Base-by-base conservation (phyloP, 2,797 vertebrate species). In the Eulemur albifrons region DNA sequence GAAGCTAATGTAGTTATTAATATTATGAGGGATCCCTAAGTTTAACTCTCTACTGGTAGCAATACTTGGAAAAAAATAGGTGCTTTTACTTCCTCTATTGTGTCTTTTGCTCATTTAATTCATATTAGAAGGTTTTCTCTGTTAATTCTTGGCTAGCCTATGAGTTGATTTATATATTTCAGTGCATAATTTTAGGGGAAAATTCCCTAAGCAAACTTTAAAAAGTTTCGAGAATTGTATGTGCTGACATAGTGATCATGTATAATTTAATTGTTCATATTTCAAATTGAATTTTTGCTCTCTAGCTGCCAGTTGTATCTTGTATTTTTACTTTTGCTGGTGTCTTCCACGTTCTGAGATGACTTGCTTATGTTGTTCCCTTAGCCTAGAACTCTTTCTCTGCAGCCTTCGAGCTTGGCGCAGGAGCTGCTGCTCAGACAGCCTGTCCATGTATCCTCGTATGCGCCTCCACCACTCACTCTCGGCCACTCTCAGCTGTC, bases 81-180 rank as follows among this genome's bases (percentile, higher is more conserved):
- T 1, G 4, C 69, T 79, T 65, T 57, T 13, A 25, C 38, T 45
- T 90, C 20, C 54, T 83, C 5, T 77, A 11, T 76, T 88, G 63
- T 84, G 76, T 81, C 35, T 81, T 90, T 77, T 82, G 70, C 52
- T 83, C 27, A 32, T 90, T 87, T 87, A 77, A 83, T 82, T 81
- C 87, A 59, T 45, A 54, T 69, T 70, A 59, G 15, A 27, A n/a
- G 50, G 32, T 90, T 93, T 93, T 92, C 27, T 92, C 23, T 73
- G 40, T 81, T 72, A 67, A n/a, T 77, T 69, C 88, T 77, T 87
- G 73, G 27, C 50, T 90, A 92, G 40, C 4, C n/a, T 92, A 95
- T 84, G 84, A 70, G 10, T 77, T 89, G 54, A 72, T 83, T 73
- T 96, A 21, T 86, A 5, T 87, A 83, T 83, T 92, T 93, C 15